Percentiles rank a stretch among this genome's conserved stretches.
These are phyloP conservation scores for Crossocerus cetratus DNA, from an alignment of 2,888 invertebrate genomes.

Conservation along the genomic window DNA sequence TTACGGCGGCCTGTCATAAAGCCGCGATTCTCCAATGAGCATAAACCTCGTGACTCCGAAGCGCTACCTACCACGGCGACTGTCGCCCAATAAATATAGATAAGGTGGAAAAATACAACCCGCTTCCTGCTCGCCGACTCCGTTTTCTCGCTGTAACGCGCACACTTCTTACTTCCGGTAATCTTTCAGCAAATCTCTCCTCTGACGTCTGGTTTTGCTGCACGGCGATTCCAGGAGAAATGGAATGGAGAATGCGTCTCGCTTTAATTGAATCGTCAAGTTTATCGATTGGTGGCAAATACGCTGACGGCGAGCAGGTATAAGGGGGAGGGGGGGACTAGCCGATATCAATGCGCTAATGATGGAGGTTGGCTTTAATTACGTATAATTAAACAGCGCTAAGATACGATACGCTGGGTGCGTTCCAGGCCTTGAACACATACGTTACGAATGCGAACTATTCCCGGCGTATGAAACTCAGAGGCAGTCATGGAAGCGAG, in stretches of 20 bases:
- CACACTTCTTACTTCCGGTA: background rate
- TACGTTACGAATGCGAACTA: background rate
- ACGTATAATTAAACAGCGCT: background rate
- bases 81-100: conserved; percentile 52
- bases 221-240: too few relatives aligned
- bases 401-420: background rate
- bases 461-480: background rate
- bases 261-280: too few relatives aligned
- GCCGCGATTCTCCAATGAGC: conserved; percentile 58
- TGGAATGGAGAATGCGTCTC: too few relatives aligned
- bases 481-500: background rate
- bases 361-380: background rate
- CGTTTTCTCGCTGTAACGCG: background rate
- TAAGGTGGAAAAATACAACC: conserved; percentile 23
- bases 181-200: too few relatives aligned
- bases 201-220: too few relatives aligned
- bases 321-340: too few relatives aligned
- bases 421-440: background rate
- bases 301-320: too few relatives aligned
- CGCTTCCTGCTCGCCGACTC: background rate
- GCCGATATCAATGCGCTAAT: too few relatives aligned
- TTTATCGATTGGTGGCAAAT: too few relatives aligned
- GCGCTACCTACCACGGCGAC: conserved; percentile 15
- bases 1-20: conserved; percentile 57
- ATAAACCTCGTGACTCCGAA: conserved; percentile 55